Conservation (phyloP, 2,888 invertebrate genomes). For the Andrena flavipes region DNA sequence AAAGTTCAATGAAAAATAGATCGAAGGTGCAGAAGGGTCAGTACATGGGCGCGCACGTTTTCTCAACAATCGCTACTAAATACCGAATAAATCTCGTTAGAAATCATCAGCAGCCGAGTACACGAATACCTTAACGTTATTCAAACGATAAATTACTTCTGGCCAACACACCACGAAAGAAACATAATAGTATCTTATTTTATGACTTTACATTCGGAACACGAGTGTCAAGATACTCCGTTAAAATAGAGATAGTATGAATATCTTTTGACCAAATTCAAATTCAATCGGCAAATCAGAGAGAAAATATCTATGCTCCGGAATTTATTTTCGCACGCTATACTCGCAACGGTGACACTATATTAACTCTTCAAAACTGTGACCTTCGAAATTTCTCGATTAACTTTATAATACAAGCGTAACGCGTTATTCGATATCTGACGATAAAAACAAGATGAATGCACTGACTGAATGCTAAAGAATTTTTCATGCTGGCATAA, state of each 20-base stretch:
- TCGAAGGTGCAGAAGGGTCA: background rate
- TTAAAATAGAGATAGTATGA: background rate
- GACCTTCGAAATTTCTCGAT: slow-evolving; percentile 9
- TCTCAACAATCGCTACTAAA: slow-evolving; percentile 23
- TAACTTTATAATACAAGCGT: background rate
- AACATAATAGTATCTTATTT: slow-evolving; percentile 15
- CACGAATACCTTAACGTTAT: slow-evolving; percentile 33
- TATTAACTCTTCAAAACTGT: background rate
- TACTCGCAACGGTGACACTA: background rate
- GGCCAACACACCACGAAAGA: slow-evolving; percentile 19
- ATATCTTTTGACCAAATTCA: background rate
- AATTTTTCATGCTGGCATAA: slow-evolving; percentile 54
- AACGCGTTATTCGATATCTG: slow-evolving; percentile 1
- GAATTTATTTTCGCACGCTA: background rate
- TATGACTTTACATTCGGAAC: slow-evolving; percentile 17
- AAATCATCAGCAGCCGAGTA: slow-evolving; percentile 22
- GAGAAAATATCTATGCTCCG: background rate
- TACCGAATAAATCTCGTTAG: slow-evolving; percentile 22
- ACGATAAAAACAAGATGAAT: slow-evolving; percentile 23
- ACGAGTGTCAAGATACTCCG: slow-evolving; percentile 4
- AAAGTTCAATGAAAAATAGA: slow-evolving; percentile 22
- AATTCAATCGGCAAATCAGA: no score
- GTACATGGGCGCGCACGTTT: background rate
- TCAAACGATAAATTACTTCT: slow-evolving; percentile 31
- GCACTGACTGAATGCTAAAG: slow-evolving; percentile 33